phyloP scores from a whole-genome alignment of 2,797 vertebrate species.

The Vipera ursinii region DNA sequence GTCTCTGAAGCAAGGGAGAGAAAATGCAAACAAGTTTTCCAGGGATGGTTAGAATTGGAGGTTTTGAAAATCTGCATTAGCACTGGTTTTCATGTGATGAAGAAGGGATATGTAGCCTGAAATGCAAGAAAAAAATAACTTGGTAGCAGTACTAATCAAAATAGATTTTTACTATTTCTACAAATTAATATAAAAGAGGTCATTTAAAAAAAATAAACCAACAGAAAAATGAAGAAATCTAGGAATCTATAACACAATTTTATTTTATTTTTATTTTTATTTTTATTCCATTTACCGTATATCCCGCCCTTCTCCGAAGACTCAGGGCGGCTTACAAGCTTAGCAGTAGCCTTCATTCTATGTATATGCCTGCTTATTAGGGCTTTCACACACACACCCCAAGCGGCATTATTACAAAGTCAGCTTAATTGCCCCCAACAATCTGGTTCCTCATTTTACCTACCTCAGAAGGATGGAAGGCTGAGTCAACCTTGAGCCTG shows the following conservation, averaged over 20 bases:
- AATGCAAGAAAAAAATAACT: not conserved
- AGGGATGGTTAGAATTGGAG: not conserved
- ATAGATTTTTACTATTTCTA: not conserved
- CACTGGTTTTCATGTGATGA: not conserved
- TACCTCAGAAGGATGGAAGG: too few species aligned
- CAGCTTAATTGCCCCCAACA: too few species aligned
- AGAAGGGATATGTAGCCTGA: not conserved
- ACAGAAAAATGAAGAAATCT: not conserved
- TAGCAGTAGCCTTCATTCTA: too few species aligned
- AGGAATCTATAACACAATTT: not conserved
- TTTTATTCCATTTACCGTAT: too few species aligned
- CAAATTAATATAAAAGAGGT: not conserved
- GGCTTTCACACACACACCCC: too few species aligned
- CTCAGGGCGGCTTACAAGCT: too few species aligned
- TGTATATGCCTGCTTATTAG: too few species aligned
- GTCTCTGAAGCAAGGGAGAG: not conserved
- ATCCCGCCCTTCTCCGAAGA: too few species aligned
- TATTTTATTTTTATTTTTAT: too few species aligned
- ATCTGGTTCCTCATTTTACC: too few species aligned
- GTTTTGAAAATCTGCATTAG: not conserved
- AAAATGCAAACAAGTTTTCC: not conserved
- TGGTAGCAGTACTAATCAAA: not conserved
- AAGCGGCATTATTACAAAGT: too few species aligned
- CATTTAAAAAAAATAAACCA: not conserved
- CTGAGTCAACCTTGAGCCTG: too few species aligned